Evolutionary conservation across 2,888 invertebrate species (phyloP).

Genomic region (Serrognathus titanus): DNA sequence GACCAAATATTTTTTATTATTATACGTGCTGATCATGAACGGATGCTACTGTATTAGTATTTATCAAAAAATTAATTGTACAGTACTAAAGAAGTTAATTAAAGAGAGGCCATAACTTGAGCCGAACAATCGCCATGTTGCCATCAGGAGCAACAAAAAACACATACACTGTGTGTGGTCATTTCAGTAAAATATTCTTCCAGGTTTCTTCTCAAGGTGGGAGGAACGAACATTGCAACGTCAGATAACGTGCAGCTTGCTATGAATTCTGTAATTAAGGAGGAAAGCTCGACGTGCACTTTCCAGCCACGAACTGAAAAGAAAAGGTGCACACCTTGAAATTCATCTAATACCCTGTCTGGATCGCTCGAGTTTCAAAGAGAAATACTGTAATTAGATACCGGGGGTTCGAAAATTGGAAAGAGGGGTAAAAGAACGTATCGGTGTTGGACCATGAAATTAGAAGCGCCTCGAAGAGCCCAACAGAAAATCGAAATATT

Average conservation of each 20-base stretch:
- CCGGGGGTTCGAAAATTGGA: conserved; percentile 40
- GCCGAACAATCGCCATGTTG: conserved; percentile 11
- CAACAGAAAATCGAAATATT: conserved; percentile 41
- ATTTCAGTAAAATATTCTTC: conserved; percentile 39
- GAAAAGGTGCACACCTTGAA: conserved; percentile 22
- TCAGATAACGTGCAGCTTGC: conserved; percentile 34
- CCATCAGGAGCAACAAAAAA: conserved; percentile 15
- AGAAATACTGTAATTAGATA: conserved; percentile 47
- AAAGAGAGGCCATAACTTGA: conserved; percentile 12
- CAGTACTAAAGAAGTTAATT: conserved; percentile 6
- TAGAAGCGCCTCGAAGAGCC: conserved; percentile 40
- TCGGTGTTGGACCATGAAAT: conserved; percentile 47
- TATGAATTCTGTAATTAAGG: conserved; percentile 28
- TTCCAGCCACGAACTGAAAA: conserved; percentile 23
- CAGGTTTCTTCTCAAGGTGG: conserved; percentile 29
- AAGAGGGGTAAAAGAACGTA: conserved; percentile 37
- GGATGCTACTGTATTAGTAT: no score
- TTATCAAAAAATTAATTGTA: neutral
- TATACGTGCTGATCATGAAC: no score
- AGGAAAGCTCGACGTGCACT: conserved; percentile 22
- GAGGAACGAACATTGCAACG: conserved; percentile 31
- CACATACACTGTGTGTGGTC: conserved; percentile 33
- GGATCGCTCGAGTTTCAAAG: conserved; percentile 34
- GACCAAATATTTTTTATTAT: no score
- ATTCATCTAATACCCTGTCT: conserved; percentile 15